Percentiles rank a stretch among this genome's conserved stretches.
Conservation (phyloP, 2,113 vertebrate genomes). For the Zosterops borbonicus region DNA sequence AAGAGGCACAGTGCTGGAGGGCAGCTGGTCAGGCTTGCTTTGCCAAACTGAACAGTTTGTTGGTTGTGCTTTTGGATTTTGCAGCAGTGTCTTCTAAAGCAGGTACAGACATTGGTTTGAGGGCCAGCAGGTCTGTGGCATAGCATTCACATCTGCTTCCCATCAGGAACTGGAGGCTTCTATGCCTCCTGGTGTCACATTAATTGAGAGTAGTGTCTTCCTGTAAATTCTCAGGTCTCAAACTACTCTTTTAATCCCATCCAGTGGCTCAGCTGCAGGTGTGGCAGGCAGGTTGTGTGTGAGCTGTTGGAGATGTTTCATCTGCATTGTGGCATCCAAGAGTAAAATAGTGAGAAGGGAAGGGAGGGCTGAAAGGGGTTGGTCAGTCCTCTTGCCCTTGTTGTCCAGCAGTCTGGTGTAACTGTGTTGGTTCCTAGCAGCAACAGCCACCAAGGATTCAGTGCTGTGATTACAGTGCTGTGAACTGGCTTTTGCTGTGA, state of each 20-base stretch:
- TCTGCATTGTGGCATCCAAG: neutral
- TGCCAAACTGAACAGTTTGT: neutral
- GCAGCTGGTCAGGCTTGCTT: accelerated
- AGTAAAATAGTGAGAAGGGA: neutral
- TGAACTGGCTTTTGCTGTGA: neutral
- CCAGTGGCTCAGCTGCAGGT: neutral
- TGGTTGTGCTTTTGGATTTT: neutral
- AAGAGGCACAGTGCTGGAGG: neutral
- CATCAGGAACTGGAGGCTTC: neutral
- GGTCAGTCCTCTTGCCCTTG: neutral
- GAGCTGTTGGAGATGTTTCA: neutral
- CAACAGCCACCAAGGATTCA: neutral
- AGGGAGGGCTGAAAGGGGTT: neutral
- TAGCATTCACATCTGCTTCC: neutral
- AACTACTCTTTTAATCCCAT: neutral
- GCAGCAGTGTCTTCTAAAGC: neutral
- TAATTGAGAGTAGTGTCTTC: neutral
- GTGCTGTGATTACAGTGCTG: neutral
- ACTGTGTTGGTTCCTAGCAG: neutral
- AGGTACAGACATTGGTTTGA: accelerated
- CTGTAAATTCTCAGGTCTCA: neutral
- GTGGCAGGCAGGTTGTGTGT: neutral
- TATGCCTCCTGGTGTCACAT: neutral
- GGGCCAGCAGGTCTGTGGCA: neutral
- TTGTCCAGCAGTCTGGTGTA: neutral